Evolutionary conservation across 2,888 invertebrate genomes (phyloP).

Genomic region (Oasisia sp.): DNA sequence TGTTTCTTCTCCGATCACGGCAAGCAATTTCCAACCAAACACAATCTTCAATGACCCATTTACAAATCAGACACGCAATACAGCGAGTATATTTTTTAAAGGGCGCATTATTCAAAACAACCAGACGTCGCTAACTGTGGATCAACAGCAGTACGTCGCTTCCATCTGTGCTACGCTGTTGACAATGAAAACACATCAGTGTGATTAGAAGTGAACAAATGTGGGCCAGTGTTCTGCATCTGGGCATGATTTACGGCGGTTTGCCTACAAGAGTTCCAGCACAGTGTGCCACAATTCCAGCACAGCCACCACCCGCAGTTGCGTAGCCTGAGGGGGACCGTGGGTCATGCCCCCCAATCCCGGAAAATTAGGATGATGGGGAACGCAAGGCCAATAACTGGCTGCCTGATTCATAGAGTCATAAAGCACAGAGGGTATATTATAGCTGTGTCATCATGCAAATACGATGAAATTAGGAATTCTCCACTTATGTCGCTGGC

Average conservation of each 20-base stretch:
- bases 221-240: background rate
- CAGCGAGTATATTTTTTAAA: background rate
- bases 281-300: too few species aligned
- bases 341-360: too few species aligned
- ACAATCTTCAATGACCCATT: background rate
- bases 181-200: background rate
- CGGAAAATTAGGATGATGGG: too few species aligned
- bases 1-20: background rate
- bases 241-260: background rate
- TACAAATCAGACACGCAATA: background rate
- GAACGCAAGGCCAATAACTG: too few species aligned
- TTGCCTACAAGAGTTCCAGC: too few species aligned
- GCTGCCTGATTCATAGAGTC: too few species aligned
- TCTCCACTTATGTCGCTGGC: too few species aligned
- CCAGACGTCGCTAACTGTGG: background rate
- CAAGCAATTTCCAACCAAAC: background rate
- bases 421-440: too few species aligned
- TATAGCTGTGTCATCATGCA: too few species aligned
- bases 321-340: too few species aligned
- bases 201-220: background rate
- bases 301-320: too few species aligned
- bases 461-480: too few species aligned
- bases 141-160: background rate
- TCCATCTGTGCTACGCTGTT: background rate
- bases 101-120: background rate